A percentile compares a stretch with the other conserved stretches of the same genome.
Conservation (phyloP, 2,797 vertebrate genomes). For the Pogoniulus pusillus region DNA sequence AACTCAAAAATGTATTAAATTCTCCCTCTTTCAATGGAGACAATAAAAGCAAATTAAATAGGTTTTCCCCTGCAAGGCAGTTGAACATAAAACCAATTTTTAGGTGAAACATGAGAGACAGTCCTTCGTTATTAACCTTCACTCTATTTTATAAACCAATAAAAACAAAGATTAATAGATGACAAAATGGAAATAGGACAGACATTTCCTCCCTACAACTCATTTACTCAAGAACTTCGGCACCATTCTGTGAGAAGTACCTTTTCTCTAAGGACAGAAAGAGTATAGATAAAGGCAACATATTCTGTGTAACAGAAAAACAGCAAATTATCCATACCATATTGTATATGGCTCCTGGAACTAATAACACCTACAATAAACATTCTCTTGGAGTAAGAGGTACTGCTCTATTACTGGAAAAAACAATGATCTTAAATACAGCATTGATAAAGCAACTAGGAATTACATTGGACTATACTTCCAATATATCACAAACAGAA, state of each 20-base stretch:
- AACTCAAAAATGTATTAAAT: neutral
- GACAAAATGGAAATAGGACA: constrained; percentile 41
- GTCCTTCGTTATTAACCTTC: neutral
- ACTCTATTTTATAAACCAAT: constrained; percentile 33
- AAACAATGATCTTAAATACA: neutral
- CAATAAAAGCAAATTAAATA: neutral
- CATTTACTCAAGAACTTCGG: neutral
- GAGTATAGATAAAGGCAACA: neutral
- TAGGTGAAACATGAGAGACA: neutral
- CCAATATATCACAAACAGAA: neutral
- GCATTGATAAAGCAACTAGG: neutral
- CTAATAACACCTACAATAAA: neutral
- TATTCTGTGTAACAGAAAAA: neutral
- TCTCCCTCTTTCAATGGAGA: neutral
- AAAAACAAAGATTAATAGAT: constrained; percentile 21
- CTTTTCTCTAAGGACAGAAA: neutral
- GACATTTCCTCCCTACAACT: neutral
- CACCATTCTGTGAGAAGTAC: neutral
- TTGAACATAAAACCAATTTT: neutral
- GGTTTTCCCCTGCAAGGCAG: neutral
- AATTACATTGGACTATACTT: neutral
- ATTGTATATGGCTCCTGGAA: neutral
- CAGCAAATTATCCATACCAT: neutral
- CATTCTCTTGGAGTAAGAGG: neutral
- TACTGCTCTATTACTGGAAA: neutral